A percentile compares a stretch with the other conserved stretches of the same genome.
phyloP scores from a whole-genome alignment of 2,797 vertebrate species.

The Mustela erminea region DNA sequence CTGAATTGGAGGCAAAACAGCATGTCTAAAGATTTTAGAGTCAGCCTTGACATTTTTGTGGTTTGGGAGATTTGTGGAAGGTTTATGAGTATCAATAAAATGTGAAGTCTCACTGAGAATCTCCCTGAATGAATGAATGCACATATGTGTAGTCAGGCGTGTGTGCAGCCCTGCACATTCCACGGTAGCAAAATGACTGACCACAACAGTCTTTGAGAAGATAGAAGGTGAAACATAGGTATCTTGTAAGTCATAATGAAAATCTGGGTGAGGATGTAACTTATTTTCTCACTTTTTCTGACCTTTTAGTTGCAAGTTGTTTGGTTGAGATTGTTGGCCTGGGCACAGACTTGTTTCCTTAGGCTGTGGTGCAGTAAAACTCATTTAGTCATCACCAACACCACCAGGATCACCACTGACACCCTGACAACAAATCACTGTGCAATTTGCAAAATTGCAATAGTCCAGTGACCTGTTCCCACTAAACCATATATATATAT shows the following conservation, averaged over 20 bases:
- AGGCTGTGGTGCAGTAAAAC: neutral
- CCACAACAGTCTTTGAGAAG: neutral
- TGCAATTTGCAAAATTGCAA: neutral
- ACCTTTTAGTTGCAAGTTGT: neutral
- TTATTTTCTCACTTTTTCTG: neutral
- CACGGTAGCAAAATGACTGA: neutral
- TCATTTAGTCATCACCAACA: too few species aligned
- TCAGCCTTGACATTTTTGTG: neutral
- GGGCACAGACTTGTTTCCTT: neutral
- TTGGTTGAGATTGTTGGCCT: neutral
- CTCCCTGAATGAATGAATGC: neutral
- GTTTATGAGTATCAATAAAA: neutral
- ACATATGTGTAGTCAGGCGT: neutral
- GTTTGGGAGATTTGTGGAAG: neutral
- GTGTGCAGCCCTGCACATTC: neutral
- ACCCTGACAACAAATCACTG: neutral
- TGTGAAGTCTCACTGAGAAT: neutral
- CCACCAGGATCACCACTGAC: neutral
- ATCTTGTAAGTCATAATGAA: neutral
- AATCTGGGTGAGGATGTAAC: neutral
- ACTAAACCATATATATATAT: neutral
- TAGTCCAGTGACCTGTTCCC: neutral
- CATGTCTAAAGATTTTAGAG: constrained; percentile 16
- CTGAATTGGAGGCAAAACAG: neutral
- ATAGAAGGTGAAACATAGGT: neutral